These are phyloP conservation scores for Hylaea fasciaria DNA, from an alignment of 2,888 invertebrate genomes.

Conservation along the genomic window DNA sequence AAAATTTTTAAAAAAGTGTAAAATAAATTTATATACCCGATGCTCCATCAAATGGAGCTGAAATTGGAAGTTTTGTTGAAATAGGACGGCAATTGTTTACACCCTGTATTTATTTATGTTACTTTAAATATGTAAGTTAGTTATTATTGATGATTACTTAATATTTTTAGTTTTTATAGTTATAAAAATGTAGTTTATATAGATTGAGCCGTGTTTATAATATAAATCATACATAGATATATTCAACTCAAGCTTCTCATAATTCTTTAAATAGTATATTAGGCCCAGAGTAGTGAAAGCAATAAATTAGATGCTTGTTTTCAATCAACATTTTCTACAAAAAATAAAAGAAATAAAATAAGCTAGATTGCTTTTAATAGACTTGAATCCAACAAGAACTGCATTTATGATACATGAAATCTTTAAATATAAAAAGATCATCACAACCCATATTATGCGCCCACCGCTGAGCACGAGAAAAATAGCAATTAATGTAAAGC, in stretches of 20 bases:
- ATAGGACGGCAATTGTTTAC: constrained; percentile 64
- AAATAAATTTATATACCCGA: constrained; percentile 27
- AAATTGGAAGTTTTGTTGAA: constrained; percentile 31
- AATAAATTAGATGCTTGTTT: too few relatives aligned
- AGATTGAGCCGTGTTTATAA: constrained; percentile 18
- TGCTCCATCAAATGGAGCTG: constrained; percentile 65
- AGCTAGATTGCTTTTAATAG: too few relatives aligned
- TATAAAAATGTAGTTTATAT: constrained; percentile 17
- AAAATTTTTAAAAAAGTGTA: constrained; percentile 38
- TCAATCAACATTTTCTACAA: constrained; percentile 1
- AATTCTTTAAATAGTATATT: too few relatives aligned
- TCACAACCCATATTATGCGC: too few relatives aligned
- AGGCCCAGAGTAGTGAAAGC: too few relatives aligned
- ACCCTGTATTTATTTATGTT: constrained; percentile 70
- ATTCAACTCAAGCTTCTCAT: too few relatives aligned
- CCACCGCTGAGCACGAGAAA: too few relatives aligned
- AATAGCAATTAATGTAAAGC: too few relatives aligned
- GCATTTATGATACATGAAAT: too few relatives aligned
- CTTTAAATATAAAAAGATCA: too few relatives aligned
- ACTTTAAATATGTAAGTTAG: constrained; percentile 54
- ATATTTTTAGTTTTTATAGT: constrained; percentile 55
- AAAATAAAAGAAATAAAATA: background rate
- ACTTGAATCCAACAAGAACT: too few relatives aligned
- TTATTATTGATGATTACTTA: constrained; percentile 57
- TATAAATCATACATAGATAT: background rate